Evolutionary conservation across 2,888 invertebrate species (phyloP), one percentile per base, ranked within the genome.

Genomic region (Oligia latruncula): DNA sequence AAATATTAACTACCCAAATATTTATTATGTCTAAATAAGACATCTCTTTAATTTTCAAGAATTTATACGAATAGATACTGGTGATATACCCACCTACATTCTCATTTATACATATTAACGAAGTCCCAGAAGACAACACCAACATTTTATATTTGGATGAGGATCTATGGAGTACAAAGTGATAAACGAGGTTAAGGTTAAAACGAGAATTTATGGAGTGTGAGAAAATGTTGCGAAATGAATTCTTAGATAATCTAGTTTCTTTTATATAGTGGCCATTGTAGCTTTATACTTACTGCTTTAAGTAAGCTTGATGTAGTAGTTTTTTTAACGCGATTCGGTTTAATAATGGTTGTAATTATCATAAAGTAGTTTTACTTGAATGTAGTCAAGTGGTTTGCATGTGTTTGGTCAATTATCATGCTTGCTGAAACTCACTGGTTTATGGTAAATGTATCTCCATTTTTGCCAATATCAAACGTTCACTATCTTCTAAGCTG

Each of bases 241-340:
- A 83, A 79, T 83, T 87, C 84, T 79, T 67, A 87, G 84, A 83
- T 84, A 84, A 84, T 87, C 87, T 83, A 72, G 87, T 79, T 87
- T 70, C 66, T 75, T 86, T 71, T 86, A 74, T 86, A 46, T 6
- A 55, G 78, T 82, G 58, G 60, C 52, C 58, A 64, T 40, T 77
- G 43, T 49, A 23, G 60, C n/a, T 84, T 87, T 84, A n/a, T 68
- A 67, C 67, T 81, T 49, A 70, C 20, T 82, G 73, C 17, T 74
- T 58, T 58, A 73, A 55, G 4, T 71, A 55, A 65, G 40, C 60
- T 68, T 74, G 71, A 82, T 73, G 29, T 15, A 83, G 64, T 68
- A 58, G 5, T 20, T 83, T 83, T 86, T 82, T 73, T 60, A 86
- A 77, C 55, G 78, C 62, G 49, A 82, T 71, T 58, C 55, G 46